Conservation (phyloP, 2,113 vertebrate species). For the Cyanoliseus patagonus region DNA sequence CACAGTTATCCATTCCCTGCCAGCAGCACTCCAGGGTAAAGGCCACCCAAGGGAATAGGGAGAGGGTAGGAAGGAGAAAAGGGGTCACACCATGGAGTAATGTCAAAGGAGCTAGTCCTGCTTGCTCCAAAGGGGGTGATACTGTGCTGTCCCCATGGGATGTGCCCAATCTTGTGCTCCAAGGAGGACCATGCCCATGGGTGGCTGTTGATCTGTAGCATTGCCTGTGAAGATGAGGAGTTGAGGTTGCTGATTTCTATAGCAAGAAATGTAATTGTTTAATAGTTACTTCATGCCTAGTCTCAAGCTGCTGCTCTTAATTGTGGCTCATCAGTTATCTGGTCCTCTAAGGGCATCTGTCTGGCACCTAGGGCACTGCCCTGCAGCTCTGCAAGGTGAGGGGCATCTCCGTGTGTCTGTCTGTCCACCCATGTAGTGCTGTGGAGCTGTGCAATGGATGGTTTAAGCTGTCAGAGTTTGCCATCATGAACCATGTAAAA, state of each 20-base stretch:
- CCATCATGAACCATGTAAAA: accelerated
- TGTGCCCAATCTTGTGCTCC: accelerated
- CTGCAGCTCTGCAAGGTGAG: accelerated
- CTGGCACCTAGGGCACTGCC: not conserved
- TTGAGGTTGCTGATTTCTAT: not conserved
- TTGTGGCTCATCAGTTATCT: not conserved
- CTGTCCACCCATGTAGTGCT: not conserved
- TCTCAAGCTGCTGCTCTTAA: not conserved
- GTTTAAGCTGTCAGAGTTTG: not conserved
- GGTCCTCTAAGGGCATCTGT: not conserved
- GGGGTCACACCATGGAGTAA: not conserved
- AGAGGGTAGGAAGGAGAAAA: not conserved
- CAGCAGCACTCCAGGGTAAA: not conserved
- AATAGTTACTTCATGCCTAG: not conserved
- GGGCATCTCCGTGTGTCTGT: accelerated
- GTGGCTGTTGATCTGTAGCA: not conserved
- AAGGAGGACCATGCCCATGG: not conserved
- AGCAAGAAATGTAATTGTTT: not conserved
- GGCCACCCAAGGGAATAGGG: not conserved
- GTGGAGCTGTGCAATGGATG: not conserved
- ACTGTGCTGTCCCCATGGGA: not conserved
- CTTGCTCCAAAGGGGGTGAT: not conserved
- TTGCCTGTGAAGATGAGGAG: not conserved
- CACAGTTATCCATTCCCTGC: not conserved
- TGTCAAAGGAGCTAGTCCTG: not conserved